Percentiles rank a stretch among this genome's conserved stretches.
phyloP scores from a whole-genome alignment of 2,113 vertebrate genomes.

The Pteropus alecto region DNA sequence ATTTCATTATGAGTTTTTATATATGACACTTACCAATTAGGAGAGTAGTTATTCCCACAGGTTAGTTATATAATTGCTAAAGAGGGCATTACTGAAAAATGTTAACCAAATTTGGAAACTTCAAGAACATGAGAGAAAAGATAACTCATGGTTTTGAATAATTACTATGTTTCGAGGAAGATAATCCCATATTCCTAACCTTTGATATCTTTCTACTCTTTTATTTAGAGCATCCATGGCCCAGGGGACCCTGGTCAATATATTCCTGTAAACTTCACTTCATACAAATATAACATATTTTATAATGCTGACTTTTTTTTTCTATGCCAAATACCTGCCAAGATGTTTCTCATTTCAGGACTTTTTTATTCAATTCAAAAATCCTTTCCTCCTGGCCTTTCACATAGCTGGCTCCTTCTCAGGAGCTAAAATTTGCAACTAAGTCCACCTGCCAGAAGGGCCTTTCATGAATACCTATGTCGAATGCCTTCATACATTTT shows the following conservation, averaged over 20 bases:
- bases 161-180: background rate
- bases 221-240: background rate
- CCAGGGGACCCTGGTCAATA: rapidly evolving
- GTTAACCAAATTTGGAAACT: background rate
- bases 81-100: background rate
- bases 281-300: background rate
- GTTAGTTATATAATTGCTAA: background rate
- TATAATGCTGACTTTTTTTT: background rate
- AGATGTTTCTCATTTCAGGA: background rate
- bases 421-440: background rate
- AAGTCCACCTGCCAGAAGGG: background rate
- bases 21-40: background rate
- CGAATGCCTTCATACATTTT: background rate
- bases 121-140: background rate
- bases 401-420: background rate
- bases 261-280: background rate
- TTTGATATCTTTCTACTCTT: background rate
- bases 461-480: background rate
- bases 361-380: background rate
- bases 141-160: background rate
- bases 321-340: background rate
- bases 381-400: background rate
- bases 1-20: background rate
- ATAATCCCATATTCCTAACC: background rate
- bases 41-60: background rate